phyloP scores from a whole-genome alignment of 2,113 vertebrate genomes.

The Lanius ludovicianus region DNA sequence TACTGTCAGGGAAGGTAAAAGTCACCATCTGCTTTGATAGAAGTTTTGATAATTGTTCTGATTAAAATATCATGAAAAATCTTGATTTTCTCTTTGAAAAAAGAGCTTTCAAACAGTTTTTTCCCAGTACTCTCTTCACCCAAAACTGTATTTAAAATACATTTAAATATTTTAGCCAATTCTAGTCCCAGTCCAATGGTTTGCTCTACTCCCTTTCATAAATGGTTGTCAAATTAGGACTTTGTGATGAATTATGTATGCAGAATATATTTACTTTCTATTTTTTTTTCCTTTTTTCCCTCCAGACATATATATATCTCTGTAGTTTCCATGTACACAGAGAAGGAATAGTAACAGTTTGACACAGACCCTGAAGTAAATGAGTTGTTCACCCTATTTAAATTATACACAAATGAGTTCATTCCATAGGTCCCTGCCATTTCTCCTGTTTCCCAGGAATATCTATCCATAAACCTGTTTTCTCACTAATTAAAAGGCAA shows the following conservation, averaged over 20 bases:
- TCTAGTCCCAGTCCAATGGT: not conserved
- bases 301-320: not conserved
- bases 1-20: not conserved
- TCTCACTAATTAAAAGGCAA: not conserved
- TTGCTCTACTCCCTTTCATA: not conserved
- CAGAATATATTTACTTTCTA: not conserved
- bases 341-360: not conserved
- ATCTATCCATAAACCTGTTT: not conserved
- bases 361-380: not conserved
- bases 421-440: not conserved
- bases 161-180: not conserved
- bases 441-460: not conserved
- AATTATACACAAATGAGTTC: not conserved
- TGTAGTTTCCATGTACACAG: not conserved
- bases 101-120: not conserved
- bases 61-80: not conserved
- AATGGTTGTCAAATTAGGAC: not conserved
- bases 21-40: not conserved
- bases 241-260: not conserved
- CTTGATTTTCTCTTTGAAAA: not conserved
- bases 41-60: not conserved
- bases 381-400: not conserved
- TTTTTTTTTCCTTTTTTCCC: accelerated
- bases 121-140: not conserved
- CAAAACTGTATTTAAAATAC: not conserved